These are phyloP conservation scores for Ptiloglossa arizonensis DNA, from an alignment of 1,140 invertebrate species.

Conservation along the genomic window DNA sequence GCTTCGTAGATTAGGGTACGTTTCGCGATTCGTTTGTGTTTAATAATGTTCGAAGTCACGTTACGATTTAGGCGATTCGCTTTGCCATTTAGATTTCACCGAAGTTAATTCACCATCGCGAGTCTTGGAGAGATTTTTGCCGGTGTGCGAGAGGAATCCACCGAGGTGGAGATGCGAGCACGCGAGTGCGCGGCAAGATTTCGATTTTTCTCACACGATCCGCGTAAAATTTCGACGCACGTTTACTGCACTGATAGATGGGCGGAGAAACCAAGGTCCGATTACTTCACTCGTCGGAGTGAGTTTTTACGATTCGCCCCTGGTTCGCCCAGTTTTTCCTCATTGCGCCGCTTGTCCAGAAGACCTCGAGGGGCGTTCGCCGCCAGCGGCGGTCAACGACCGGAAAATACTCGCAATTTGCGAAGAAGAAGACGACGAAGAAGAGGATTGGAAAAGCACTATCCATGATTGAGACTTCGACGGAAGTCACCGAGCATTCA, in stretches of 20 bases:
- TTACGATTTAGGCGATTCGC: no score
- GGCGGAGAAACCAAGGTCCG: slow-evolving; percentile 55
- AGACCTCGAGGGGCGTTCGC: slow-evolving; percentile 59
- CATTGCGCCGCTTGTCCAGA: slow-evolving; percentile 30
- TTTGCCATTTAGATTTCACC: no score
- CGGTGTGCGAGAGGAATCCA: no score
- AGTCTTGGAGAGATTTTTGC: no score
- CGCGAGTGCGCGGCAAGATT: no score
- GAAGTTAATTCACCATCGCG: no score
- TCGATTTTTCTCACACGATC: no score
- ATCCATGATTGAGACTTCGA: slow-evolving; percentile 42
- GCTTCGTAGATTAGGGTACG: no score
- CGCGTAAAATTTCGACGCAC: slow-evolving; percentile 44
- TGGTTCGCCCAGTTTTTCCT: slow-evolving; percentile 72
- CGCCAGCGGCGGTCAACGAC: slow-evolving; percentile 72
- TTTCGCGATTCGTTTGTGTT: no score
- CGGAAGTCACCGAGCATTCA: slow-evolving; percentile 57
- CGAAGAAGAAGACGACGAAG: slow-evolving; percentile 63
- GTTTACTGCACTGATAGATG: slow-evolving; percentile 50
- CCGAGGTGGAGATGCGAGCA: no score
- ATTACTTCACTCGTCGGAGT: slow-evolving; percentile 70
- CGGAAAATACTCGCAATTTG: slow-evolving; percentile 68
- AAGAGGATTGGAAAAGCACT: slow-evolving; percentile 41
- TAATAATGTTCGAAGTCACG: no score
- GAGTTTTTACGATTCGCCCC: slow-evolving; percentile 69